Conservation (phyloP, 2,888 invertebrate species). For the Creontiades dilutus region DNA sequence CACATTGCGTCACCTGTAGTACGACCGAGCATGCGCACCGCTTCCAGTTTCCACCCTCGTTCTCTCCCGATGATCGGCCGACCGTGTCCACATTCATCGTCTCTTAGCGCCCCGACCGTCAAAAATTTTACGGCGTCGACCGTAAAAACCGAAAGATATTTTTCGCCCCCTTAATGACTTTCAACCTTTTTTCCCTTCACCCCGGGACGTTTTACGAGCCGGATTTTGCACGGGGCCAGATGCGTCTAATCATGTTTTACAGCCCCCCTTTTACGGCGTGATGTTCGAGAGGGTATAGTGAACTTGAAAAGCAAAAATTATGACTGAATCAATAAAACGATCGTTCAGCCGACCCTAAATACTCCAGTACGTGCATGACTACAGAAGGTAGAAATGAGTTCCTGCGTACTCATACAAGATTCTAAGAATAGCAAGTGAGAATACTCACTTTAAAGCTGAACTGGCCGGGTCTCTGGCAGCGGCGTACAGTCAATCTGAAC, state of each 20-base stretch:
- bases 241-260: constrained; percentile 55
- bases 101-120: background rate
- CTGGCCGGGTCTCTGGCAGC: too few species aligned
- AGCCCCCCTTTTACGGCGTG: background rate
- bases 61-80: background rate
- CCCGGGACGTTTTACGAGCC: background rate
- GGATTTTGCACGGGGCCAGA: constrained; percentile 49
- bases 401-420: too few species aligned
- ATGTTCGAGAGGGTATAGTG: background rate
- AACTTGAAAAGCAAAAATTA: constrained; percentile 15
- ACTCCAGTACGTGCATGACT: background rate
- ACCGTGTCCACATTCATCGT: background rate
- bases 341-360: background rate
- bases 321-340: constrained; percentile 3
- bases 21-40: background rate
- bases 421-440: too few species aligned
- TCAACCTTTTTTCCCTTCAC: constrained; percentile 26
- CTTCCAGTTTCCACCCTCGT: background rate
- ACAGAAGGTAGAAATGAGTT: too few species aligned
- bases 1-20: background rate
- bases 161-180: constrained; percentile 27
- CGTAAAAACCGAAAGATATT: background rate
- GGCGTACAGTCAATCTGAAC: too few species aligned
- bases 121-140: constrained; percentile 33
- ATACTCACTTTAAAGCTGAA: too few species aligned